Percentiles rank a stretch among this genome's conserved stretches.
These are phyloP conservation scores for Caenorhabditis zanzibari DNA, from an alignment of 2,888 invertebrate species.

Conservation along the genomic window DNA sequence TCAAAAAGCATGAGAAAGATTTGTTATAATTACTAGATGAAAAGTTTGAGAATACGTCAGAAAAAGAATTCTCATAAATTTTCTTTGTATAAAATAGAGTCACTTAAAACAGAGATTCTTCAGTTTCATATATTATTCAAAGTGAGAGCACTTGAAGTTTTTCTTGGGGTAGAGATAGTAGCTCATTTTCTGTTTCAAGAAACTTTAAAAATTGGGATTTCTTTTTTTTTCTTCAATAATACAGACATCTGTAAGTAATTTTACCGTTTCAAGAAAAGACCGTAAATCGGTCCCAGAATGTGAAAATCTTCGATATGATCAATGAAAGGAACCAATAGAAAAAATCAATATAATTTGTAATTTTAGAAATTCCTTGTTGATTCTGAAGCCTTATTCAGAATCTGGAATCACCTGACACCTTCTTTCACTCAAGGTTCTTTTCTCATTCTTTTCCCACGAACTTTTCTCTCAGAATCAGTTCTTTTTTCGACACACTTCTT, in stretches of 20 bases:
- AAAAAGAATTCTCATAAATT: background rate
- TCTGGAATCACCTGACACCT: background rate
- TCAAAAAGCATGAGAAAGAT: background rate
- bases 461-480: slow-evolving; percentile 12
- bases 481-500: background rate
- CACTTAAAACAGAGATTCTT: slow-evolving; percentile 1
- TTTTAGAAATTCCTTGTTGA: background rate
- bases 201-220: no score
- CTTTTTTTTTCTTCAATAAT: no score
- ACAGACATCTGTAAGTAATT: no score
- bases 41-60: background rate
- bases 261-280: no score
- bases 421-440: background rate
- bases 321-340: no score
- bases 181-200: no score
- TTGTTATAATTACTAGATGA: slow-evolving; percentile 14
- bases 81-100: slow-evolving; percentile 1
- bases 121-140: background rate
- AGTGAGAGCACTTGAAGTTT: background rate
- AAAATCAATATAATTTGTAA: no score
- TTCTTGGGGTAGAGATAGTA: no score
- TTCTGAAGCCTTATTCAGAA: background rate
- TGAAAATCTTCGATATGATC: no score
- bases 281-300: no score
- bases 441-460: slow-evolving; percentile 25